Conservation (phyloP, 2,797 vertebrate species). For the Pseudomugil gertrudae region DNA sequence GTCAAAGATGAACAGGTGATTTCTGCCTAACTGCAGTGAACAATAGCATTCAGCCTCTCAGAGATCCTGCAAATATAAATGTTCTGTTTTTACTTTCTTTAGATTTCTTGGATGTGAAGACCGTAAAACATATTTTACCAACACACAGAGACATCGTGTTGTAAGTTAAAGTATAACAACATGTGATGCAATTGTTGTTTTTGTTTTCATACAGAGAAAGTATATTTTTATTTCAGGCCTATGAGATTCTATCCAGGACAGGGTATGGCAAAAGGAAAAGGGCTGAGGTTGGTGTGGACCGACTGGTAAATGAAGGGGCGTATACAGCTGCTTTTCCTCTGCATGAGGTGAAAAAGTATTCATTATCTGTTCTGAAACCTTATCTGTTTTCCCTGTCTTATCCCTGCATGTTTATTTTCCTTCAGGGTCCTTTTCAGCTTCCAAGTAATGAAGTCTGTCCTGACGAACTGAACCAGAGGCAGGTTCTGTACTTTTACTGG, state of each 20-base stretch:
- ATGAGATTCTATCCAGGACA: conserved; percentile 83
- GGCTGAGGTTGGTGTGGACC: conserved; percentile 82
- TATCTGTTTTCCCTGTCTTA: background rate
- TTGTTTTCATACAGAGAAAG: background rate
- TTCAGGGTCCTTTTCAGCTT: conserved; percentile 80
- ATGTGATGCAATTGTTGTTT: background rate
- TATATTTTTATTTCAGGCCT: conserved; percentile 71
- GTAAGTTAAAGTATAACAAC: conserved; percentile 68
- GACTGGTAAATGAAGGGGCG: conserved; percentile 81
- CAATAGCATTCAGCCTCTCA: background rate
- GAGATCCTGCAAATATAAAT: background rate
- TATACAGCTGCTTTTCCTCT: conserved; percentile 82
- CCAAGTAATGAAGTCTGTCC: conserved; percentile 64
- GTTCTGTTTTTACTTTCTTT: background rate
- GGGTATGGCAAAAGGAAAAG: conserved; percentile 82
- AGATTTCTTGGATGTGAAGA: conserved; percentile 84
- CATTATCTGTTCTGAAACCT: background rate
- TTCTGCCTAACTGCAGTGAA: background rate
- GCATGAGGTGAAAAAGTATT: conserved; percentile 74
- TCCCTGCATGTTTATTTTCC: background rate
- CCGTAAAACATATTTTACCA: conserved; percentile 81
- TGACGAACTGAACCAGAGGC: conserved; percentile 82
- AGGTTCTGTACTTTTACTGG: conserved; percentile 84
- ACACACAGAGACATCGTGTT: conserved; percentile 82
- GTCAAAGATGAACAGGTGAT: conserved; percentile 83